Evolutionary conservation across 2,797 vertebrate genomes (phyloP).

Genomic region (Telmatherina bonti): DNA sequence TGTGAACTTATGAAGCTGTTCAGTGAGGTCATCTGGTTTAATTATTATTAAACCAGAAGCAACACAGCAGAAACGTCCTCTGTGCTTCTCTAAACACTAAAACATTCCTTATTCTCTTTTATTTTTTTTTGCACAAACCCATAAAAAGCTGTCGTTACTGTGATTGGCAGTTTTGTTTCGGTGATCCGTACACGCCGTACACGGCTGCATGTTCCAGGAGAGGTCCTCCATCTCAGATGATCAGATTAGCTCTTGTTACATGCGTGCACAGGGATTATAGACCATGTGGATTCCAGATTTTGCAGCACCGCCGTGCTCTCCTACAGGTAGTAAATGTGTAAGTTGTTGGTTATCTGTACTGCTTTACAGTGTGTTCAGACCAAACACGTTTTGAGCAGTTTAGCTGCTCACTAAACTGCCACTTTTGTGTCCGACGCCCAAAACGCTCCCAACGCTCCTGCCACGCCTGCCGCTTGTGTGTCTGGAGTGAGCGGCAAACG

Average conservation of each 20-base stretch:
- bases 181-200: slow-evolving; percentile 10
- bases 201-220: slow-evolving; percentile 20
- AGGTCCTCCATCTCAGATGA: not conserved
- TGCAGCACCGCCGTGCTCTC: not conserved
- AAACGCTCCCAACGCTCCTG: no score
- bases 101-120: no score
- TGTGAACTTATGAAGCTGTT: no score
- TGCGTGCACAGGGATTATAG: not conserved
- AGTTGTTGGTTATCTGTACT: slow-evolving; percentile 28
- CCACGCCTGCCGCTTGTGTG: no score
- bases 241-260: not conserved
- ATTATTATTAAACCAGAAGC: not conserved
- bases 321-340: not conserved
- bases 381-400: no score
- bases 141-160: no score
- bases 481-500: no score
- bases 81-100: no score
- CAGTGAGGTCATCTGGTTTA: not conserved
- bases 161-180: not conserved
- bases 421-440: no score
- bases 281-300: slow-evolving; percentile 1
- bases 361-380: no score
- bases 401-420: no score
- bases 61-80: not conserved
- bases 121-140: no score